These are phyloP conservation scores for Petaurus breviceps DNA, from an alignment of 2,113 vertebrate genomes.

Conservation along the genomic window DNA sequence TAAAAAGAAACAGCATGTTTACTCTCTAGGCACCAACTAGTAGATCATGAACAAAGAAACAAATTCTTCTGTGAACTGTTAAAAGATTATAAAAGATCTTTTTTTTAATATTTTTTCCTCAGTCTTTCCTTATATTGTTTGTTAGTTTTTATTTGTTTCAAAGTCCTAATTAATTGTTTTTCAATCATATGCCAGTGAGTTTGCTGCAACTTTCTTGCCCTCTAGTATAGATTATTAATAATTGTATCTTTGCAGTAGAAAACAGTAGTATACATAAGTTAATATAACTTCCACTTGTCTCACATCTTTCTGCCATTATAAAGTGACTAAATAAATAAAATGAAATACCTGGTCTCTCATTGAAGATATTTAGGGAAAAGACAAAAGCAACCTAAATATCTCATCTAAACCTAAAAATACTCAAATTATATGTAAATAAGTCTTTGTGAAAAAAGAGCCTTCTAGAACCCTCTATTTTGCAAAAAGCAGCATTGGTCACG, in stretches of 20 bases:
- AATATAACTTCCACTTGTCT: constrained; percentile 38
- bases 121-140: background rate
- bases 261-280: constrained; percentile 7
- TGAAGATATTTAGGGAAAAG: constrained; percentile 45
- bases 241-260: constrained; percentile 58
- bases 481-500: constrained; percentile 49
- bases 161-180: constrained; percentile 51
- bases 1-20: background rate
- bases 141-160: constrained; percentile 15
- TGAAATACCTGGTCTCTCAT: constrained; percentile 43
- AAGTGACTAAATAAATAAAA: background rate
- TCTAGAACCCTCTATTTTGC: constrained; percentile 44
- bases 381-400: constrained; percentile 43
- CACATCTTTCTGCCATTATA: background rate
- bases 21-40: constrained; percentile 3
- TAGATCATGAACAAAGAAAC: constrained; percentile 46
- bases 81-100: too few relatives aligned
- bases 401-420: too few relatives aligned
- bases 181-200: constrained; percentile 62
- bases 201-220: constrained; percentile 57
- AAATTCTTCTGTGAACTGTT: constrained; percentile 59
- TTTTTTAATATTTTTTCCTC: constrained; percentile 36
- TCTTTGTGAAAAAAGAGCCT: background rate
- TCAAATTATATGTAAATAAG: background rate
- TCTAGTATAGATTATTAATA: constrained; percentile 62